phyloP scores from a whole-genome alignment of 2,888 invertebrate species.

The Eupsilia transversa region DNA sequence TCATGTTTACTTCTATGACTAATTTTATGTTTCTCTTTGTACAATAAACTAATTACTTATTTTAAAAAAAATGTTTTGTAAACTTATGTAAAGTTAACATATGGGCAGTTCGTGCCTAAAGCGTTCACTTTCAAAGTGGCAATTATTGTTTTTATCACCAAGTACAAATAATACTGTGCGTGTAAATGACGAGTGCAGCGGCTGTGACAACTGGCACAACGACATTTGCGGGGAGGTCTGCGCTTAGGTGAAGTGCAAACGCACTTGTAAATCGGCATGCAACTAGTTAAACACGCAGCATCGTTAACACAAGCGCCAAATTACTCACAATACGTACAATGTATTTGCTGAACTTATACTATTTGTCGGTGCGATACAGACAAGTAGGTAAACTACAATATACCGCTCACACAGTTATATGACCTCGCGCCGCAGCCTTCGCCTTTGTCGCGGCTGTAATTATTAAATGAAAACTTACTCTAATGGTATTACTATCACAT shows the following conservation, averaged over 20 bases:
- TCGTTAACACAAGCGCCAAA: conserved; percentile 59
- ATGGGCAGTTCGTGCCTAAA: conserved; percentile 54
- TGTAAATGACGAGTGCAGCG: conserved; percentile 58
- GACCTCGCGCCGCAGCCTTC: conserved; percentile 83
- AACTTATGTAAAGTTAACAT: conserved; percentile 10
- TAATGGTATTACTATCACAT: conserved; percentile 38
- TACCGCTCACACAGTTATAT: conserved; percentile 79
- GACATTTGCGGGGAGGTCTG: conserved; percentile 61
- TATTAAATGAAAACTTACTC: conserved; percentile 72
- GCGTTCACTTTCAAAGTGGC: conserved; percentile 53
- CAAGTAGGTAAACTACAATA: conserved; percentile 67
- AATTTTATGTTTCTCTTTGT: too few species aligned
- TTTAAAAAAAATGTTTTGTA: too few species aligned
- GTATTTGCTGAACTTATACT: conserved; percentile 45
- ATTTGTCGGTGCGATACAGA: conserved; percentile 50
- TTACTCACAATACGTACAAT: conserved; percentile 50
- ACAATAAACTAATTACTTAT: too few species aligned
- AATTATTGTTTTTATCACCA: conserved; percentile 59
- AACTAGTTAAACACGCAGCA: conserved; percentile 58
- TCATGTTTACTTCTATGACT: too few species aligned
- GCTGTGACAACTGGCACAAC: conserved; percentile 69
- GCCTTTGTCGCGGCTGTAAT: conserved; percentile 78
- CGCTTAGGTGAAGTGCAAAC: conserved; percentile 60
- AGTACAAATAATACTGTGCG: conserved; percentile 55
- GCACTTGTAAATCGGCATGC: conserved; percentile 57